Conservation (phyloP, 2,888 invertebrate species). For the Phaedon cochleariae region DNA sequence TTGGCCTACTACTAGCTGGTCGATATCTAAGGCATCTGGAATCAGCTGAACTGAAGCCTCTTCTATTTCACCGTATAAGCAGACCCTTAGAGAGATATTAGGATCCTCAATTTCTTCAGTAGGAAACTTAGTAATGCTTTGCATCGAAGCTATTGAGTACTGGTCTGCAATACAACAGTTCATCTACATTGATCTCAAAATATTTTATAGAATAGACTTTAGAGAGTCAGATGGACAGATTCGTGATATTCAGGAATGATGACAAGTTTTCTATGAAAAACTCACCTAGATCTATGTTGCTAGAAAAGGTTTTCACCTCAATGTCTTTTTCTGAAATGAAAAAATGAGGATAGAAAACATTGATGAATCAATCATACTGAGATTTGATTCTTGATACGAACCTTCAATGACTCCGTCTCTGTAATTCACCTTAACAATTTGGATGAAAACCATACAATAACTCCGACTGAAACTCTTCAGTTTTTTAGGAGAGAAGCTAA, state of each 20-base stretch:
- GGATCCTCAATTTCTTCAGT: conserved; percentile 13
- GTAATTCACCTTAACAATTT: conserved; percentile 32
- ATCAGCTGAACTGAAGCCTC: conserved; percentile 61
- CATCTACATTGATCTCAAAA: no score
- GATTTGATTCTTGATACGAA: conserved; percentile 2
- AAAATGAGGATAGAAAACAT: not conserved
- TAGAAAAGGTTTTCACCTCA: conserved; percentile 32
- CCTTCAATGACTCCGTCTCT: conserved; percentile 34
- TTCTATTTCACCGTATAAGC: conserved; percentile 68
- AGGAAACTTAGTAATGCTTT: conserved; percentile 13
- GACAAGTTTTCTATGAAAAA: no score
- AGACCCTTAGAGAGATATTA: conserved; percentile 56
- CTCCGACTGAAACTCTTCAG: conserved; percentile 19
- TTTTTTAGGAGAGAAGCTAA: conserved; percentile 29
- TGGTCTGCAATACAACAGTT: conserved; percentile 24
- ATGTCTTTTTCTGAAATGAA: conserved; percentile 28
- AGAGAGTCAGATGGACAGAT: no score
- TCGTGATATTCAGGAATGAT: no score
- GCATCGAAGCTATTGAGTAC: conserved; percentile 23
- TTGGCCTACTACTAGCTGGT: conserved; percentile 60
- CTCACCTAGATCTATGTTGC: conserved; percentile 24
- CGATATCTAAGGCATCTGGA: conserved; percentile 64
- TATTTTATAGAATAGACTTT: no score
- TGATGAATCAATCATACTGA: not conserved
- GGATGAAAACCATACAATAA: conserved; percentile 30